Evolutionary conservation across 2,888 invertebrate species (phyloP), one percentile per base, ranked within the genome.

Genomic region (Iphiclides podalirius): DNA sequence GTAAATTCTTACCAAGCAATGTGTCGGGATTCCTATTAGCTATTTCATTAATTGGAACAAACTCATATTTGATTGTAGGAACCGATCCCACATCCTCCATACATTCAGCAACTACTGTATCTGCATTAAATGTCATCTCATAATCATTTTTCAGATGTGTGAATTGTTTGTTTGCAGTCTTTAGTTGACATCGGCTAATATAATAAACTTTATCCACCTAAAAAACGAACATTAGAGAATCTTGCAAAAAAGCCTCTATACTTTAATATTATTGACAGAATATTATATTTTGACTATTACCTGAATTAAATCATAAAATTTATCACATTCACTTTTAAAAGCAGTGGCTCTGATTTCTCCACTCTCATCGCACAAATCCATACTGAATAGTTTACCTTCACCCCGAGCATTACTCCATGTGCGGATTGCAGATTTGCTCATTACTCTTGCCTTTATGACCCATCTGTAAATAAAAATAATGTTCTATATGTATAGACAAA

Each of bases 291-390:
- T 20, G 3, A 20, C 6, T 20, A 20, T 14, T 75, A 96, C 94
- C 91, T 98, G 95, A 60, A 99, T 90, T 87, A 95, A 90, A 63
- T 97, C 94, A 74, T 93, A 98, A 75, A 92, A 98, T 67, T 95
- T 96, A 67, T 98, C 98, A 54, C 94, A 95, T 60, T 93, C 91
- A 46, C 95, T 95, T 60, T 92, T 94, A 73, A 99, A 99, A 1
- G 93, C 97, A 0, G 98, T 98, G 31, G 94, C 95, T 54, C 96
- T 90, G 59, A 99, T 98, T 81, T 98, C 98, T 1, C 98, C 98
- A 52, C 94, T 94, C 65, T 97, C 97, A 78, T 99, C 99, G 53
- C 95, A 88, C n/a, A 99, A 81, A 77, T 97, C 97, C 87, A 98
- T 92, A 53, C 93, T 95, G 76, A 99, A 99, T 1, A 99, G 87